Conservation (phyloP, 2,797 vertebrate genomes). For the Tangara arthus region DNA sequence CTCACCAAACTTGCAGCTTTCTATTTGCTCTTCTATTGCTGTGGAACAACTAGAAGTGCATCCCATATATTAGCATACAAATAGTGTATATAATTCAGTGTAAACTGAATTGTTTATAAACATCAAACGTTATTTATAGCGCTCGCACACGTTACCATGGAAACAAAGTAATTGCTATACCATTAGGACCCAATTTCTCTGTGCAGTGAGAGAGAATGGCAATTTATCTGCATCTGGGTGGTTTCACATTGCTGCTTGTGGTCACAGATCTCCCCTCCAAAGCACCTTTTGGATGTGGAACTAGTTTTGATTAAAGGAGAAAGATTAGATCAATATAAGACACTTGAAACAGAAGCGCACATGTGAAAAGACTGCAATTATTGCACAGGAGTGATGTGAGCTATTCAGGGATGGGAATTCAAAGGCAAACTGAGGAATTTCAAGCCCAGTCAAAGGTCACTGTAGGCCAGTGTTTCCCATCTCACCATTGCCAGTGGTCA, state of each 20-base stretch:
- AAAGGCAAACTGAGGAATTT: background rate
- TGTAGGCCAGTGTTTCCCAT: background rate
- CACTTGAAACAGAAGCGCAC: background rate
- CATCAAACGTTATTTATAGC: background rate
- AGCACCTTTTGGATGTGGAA: background rate
- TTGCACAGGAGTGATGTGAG: background rate
- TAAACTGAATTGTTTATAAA: constrained; percentile 15
- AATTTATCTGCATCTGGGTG: constrained; percentile 29
- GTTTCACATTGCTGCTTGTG: background rate
- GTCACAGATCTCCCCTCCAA: background rate
- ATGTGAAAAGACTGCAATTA: background rate
- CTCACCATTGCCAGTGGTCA: background rate
- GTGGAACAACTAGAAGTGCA: background rate
- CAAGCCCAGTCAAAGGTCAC: background rate
- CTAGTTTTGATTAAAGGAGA: background rate
- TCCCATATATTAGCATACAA: background rate
- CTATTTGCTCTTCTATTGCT: background rate
- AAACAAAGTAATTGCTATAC: constrained; percentile 38
- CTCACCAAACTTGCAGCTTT: background rate
- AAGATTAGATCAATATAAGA: background rate
- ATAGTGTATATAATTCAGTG: background rate
- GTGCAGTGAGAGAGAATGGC: background rate
- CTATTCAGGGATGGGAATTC: background rate
- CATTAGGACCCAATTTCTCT: background rate
- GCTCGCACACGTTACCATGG: background rate